Percentiles rank a stretch among this genome's conserved stretches.
These are phyloP conservation scores for Myrmophylax atrothorax DNA, from an alignment of 2,113 vertebrate genomes.

Conservation along the genomic window DNA sequence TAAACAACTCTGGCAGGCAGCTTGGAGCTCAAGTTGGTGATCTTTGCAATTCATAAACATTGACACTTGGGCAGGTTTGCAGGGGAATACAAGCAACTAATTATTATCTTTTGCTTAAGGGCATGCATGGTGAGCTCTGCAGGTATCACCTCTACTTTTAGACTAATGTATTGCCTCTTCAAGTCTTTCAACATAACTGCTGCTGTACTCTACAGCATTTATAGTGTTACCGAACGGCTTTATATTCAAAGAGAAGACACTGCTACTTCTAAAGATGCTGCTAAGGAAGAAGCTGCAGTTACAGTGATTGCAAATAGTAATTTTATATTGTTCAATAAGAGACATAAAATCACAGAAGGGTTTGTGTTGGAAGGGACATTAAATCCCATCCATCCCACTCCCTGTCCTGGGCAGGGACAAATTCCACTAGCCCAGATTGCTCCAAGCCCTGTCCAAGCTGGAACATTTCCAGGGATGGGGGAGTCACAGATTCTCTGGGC, in stretches of 20 bases:
- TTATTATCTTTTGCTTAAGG: constrained; percentile 79
- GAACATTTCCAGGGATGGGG: background rate
- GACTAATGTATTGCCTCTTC: constrained; percentile 68
- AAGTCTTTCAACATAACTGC: constrained; percentile 37
- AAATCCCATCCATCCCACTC: rapidly evolving
- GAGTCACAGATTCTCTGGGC: background rate
- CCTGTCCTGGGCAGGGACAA: background rate
- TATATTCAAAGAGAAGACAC: constrained; percentile 25
- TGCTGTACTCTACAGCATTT: constrained; percentile 44
- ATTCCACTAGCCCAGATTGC: rapidly evolving
- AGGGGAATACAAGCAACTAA: constrained; percentile 73
- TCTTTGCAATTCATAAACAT: constrained; percentile 71
- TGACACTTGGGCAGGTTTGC: constrained; percentile 58
- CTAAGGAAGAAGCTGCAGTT: constrained; percentile 11
- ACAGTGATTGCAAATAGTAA: background rate
- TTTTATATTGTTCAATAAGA: background rate
- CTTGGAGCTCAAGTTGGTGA: constrained; percentile 47
- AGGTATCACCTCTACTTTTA: constrained; percentile 65
- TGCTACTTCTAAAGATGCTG: constrained; percentile 35
- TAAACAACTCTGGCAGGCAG: constrained; percentile 75
- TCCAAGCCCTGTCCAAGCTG: rapidly evolving
- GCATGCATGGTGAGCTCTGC: constrained; percentile 75
- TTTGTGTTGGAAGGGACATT: background rate
- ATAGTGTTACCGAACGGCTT: constrained; percentile 30
- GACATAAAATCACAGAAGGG: background rate